These are phyloP conservation scores for Marasmarcha lunaedactyla DNA, from an alignment of 2,888 invertebrate species.

Conservation along the genomic window DNA sequence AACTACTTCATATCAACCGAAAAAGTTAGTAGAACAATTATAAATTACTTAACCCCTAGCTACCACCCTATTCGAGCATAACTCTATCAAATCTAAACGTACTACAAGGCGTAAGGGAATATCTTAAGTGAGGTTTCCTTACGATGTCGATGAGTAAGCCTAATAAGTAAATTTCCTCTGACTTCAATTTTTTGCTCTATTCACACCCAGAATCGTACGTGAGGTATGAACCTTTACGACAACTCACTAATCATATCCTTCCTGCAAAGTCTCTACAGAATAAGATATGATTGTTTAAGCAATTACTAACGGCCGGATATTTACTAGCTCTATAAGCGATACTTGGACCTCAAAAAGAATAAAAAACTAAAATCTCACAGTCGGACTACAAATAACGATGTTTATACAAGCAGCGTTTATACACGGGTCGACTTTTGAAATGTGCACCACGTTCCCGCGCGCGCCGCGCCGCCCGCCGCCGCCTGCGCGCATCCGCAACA, in stretches of 20 bases:
- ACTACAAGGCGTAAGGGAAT: too few species aligned
- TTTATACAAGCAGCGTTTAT: conserved; percentile 46
- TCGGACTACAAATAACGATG: conserved; percentile 37
- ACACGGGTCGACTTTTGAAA: conserved; percentile 43
- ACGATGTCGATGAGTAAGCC: too few species aligned
- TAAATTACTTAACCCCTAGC: too few species aligned
- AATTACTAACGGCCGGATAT: conserved; percentile 28
- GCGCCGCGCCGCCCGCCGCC: conserved; percentile 9
- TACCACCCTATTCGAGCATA: too few species aligned
- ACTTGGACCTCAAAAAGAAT: conserved; percentile 22
- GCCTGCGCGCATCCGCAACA: conserved; percentile 25
- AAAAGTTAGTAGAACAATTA: too few species aligned
- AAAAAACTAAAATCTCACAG: conserved; percentile 43
- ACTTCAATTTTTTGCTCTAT: conserved; percentile 4
- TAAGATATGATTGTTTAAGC: background rate
- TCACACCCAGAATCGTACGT: conserved; percentile 5
- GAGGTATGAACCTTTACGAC: conserved; percentile 19
- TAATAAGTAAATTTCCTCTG: too few species aligned
- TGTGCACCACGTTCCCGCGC: conserved; percentile 14
- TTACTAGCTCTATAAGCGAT: conserved; percentile 7
- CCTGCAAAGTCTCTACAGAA: background rate
- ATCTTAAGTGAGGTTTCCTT: too few species aligned
- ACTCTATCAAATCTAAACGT: too few species aligned
- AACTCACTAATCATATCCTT: conserved; percentile 2
- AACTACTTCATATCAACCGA: too few species aligned